Evolutionary conservation across 2,113 vertebrate genomes (phyloP).

Genomic region (Anseranas semipalmata): DNA sequence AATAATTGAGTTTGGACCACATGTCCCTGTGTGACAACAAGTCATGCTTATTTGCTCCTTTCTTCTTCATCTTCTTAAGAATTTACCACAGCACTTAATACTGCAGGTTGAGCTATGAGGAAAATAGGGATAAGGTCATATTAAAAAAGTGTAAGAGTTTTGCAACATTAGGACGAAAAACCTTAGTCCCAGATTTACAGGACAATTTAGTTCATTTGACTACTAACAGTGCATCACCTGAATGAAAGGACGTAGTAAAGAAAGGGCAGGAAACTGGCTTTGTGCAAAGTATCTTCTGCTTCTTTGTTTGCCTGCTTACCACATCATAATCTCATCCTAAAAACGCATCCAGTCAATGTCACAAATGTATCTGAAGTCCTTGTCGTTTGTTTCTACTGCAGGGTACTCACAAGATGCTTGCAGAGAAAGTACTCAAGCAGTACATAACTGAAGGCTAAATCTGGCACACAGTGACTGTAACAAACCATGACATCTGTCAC

Average conservation of each 20-base stretch:
- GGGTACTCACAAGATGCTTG: conserved; percentile 58
- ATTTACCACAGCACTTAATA: neutral
- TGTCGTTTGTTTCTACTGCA: conserved; percentile 51
- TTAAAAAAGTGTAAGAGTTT: neutral
- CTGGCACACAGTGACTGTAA: conserved; percentile 66
- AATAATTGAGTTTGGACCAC: accelerated
- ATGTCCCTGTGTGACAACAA: neutral
- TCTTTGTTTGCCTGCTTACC: conserved; percentile 6
- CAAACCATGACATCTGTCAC: conserved; percentile 76
- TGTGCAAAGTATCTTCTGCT: neutral
- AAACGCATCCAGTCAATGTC: conserved; percentile 44
- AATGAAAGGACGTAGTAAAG: neutral
- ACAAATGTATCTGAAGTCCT: conserved; percentile 35
- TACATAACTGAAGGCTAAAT: conserved; percentile 60
- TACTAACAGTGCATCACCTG: neutral
- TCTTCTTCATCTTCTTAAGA: neutral
- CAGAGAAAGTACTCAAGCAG: conserved; percentile 49
- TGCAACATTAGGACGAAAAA: neutral
- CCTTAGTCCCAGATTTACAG: neutral
- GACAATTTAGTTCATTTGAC: neutral
- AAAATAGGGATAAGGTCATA: neutral
- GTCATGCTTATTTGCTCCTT: neutral
- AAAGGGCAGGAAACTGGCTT: neutral
- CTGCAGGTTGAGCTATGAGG: neutral
- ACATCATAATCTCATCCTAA: conserved; percentile 46